phyloP scores from a whole-genome alignment of 2,888 invertebrate species.

The Xanthia togata region DNA sequence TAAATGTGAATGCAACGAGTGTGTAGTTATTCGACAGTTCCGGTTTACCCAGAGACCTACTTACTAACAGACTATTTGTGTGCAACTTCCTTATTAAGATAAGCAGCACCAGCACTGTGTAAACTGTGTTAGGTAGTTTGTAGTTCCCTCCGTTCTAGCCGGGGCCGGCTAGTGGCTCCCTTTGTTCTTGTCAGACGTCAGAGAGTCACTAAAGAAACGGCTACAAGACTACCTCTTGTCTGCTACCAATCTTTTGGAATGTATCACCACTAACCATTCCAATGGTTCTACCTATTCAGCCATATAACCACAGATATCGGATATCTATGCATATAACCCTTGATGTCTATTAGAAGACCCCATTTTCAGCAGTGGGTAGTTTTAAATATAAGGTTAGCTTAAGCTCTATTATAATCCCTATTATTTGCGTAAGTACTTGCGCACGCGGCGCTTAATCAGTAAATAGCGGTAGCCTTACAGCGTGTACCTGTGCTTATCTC shows the following conservation, averaged over 20 bases:
- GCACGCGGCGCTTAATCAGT: slow-evolving; percentile 10
- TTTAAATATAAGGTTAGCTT: background rate
- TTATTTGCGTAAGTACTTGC: slow-evolving; percentile 9
- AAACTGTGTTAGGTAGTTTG: slow-evolving; percentile 23
- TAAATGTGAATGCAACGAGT: slow-evolving; percentile 13
- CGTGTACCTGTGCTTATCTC: slow-evolving; percentile 52
- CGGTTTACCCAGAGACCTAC: slow-evolving; percentile 39
- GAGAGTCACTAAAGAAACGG: background rate
- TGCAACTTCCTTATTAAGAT: slow-evolving; percentile 52
- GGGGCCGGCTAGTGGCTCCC: background rate
- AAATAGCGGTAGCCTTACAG: slow-evolving; percentile 46
- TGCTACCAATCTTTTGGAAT: background rate
- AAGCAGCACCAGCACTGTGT: background rate
- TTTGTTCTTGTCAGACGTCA: slow-evolving; percentile 11
- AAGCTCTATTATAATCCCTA: background rate
- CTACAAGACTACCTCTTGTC: too few species aligned
- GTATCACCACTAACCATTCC: too few species aligned
- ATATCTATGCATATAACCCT: background rate
- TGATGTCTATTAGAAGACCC: background rate
- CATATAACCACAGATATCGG: background rate
- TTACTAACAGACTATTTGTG: slow-evolving; percentile 19
- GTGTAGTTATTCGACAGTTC: slow-evolving; percentile 37
- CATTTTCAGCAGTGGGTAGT: background rate
- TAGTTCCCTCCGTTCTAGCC: slow-evolving; percentile 3
- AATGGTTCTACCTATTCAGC: background rate